Conservation (phyloP, 2,113 vertebrate species). For the Neogobius melanostomus region DNA sequence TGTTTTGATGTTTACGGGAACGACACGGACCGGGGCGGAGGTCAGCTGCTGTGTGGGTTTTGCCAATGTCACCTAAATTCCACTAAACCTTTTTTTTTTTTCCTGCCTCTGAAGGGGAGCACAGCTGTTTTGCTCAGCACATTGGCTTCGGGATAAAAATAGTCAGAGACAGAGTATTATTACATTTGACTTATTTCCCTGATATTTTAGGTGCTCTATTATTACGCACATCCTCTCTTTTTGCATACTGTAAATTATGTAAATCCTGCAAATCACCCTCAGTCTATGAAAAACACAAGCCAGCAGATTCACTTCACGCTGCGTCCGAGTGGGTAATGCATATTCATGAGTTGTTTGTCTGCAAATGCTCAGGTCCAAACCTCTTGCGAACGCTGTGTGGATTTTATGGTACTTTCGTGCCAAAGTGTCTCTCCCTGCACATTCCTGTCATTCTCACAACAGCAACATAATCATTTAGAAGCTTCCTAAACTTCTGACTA, state of each 20-base stretch:
- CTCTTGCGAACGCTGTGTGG: constrained; percentile 26
- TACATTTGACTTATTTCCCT: too few relatives aligned
- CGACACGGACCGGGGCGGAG: constrained; percentile 32
- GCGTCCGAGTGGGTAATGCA: constrained; percentile 22
- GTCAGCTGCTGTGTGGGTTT: constrained; percentile 25
- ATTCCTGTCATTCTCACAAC: constrained; percentile 43
- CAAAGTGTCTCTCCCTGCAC: constrained; percentile 22
- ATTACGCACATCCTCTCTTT: constrained; percentile 20
- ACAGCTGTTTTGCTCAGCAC: neutral
- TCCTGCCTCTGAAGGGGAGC: constrained; percentile 19
- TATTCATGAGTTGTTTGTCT: constrained; percentile 9
- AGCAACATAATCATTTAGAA: constrained; percentile 38
- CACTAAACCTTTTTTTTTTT: neutral
- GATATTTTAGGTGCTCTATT: too few relatives aligned
- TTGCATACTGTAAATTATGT: constrained; percentile 59
- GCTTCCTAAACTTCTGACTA: constrained; percentile 28
- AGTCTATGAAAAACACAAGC: constrained; percentile 34
- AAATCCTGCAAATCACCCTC: constrained; percentile 38
- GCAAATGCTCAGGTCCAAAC: neutral
- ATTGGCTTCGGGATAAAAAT: neutral
- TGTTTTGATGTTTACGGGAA: neutral
- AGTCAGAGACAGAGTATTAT: neutral
- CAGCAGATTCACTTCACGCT: constrained; percentile 44
- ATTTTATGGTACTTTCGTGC: constrained; percentile 38
- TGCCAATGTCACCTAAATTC: constrained; percentile 37